These are phyloP conservation scores for Heteractis magnifica DNA, from an alignment of 92 coral and sea anemone genomes.

Conservation along the genomic window DNA sequence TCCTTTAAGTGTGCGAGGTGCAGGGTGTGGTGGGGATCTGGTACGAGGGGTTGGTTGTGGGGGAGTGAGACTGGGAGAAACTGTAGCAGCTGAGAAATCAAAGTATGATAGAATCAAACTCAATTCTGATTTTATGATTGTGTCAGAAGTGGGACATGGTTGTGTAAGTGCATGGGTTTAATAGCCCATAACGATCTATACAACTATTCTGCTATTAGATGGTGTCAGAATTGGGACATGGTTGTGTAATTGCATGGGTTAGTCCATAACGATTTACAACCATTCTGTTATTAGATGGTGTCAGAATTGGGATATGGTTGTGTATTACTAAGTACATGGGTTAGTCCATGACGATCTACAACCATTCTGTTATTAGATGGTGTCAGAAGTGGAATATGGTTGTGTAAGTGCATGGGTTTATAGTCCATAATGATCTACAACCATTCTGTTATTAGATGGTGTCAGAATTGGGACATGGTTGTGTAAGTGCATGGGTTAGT, in stretches of 20 bases:
- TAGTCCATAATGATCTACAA: not conserved
- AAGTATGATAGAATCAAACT: not conserved
- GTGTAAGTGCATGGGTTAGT: not conserved
- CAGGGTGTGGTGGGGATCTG: constrained; percentile 38
- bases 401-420: not conserved
- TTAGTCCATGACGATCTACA: too few species aligned
- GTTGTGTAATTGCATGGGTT: not conserved
- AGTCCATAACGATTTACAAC: not conserved
- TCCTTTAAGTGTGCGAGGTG: constrained; percentile 34
- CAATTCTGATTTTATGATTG: not conserved
- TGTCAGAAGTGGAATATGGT: constrained; percentile 7
- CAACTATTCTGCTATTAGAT: not conserved
- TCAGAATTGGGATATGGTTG: too few species aligned
- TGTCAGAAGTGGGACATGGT: constrained; percentile 4
- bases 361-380: not conserved
- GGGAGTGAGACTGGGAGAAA: constrained; percentile 3
- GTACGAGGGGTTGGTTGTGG: constrained; percentile 33
- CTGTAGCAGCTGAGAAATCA: constrained; percentile 20
- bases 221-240: constrained; percentile 4
- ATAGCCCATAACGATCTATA: not conserved
- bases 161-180: not conserved
- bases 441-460: not conserved
- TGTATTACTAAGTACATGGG: not conserved
- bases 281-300: not conserved
- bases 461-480: constrained; percentile 1